Conservation (phyloP, 2,888 invertebrate species). For the Bursaphelenchus okinawaensis region DNA sequence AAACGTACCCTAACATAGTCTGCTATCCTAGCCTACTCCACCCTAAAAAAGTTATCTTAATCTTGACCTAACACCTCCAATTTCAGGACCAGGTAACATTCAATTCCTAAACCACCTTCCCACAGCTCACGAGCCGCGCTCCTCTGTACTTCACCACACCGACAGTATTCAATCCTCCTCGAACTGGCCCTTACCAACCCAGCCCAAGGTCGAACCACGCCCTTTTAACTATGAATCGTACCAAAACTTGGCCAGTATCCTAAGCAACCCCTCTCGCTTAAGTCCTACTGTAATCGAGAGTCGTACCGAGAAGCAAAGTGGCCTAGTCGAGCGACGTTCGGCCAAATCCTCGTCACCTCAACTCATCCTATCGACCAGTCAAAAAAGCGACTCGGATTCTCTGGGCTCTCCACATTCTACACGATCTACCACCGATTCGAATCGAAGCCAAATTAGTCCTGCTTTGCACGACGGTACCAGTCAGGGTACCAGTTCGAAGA, state of each 20-base stretch:
- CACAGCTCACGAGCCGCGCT: constrained; percentile 16
- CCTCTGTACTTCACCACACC: constrained; percentile 13
- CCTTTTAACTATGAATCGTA: background rate
- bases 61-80: too few species aligned
- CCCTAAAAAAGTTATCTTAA: too few species aligned
- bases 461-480: background rate
- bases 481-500: background rate
- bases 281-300: constrained; percentile 53
- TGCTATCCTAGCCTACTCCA: too few species aligned
- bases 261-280: constrained; percentile 21
- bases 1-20: too few species aligned
- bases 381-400: constrained; percentile 23
- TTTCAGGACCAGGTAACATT: constrained; percentile 15
- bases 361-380: background rate
- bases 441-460: constrained; percentile 13
- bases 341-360: background rate
- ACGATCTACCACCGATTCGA: constrained; percentile 21
- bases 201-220: constrained; percentile 11
- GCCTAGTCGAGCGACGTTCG: constrained; percentile 26
- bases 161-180: background rate
- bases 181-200: constrained; percentile 3
- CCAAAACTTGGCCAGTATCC: constrained; percentile 7
- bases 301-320: constrained; percentile 46
- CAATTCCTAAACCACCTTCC: constrained; percentile 19
- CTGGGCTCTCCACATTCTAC: constrained; percentile 24